Conservation (phyloP, 2,113 vertebrate species). For the Pagrus major region DNA sequence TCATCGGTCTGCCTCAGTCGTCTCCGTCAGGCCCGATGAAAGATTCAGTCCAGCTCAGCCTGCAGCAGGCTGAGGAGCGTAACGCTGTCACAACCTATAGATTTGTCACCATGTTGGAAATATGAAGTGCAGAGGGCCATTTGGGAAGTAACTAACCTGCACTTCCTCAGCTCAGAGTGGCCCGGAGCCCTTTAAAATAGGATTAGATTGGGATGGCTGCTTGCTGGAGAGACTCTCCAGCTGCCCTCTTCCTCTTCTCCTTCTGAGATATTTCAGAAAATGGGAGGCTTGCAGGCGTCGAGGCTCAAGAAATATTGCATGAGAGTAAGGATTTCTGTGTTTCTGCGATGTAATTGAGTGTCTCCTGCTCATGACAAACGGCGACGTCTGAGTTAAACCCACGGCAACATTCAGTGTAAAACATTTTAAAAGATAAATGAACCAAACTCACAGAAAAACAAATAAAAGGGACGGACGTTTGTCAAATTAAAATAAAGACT, state of each 20-base stretch:
- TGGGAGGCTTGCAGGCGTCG: not conserved
- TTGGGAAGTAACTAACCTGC: slow-evolving; percentile 45
- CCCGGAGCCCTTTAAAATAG: slow-evolving; percentile 17
- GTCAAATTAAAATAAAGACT: not conserved
- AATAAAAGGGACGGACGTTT: not conserved
- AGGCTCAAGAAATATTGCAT: not conserved
- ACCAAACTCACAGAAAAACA: not conserved
- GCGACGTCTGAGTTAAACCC: not conserved
- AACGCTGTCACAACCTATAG: slow-evolving; percentile 58
- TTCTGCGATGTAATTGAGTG: no score
- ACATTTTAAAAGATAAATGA: not conserved
- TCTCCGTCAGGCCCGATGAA: slow-evolving; percentile 41
- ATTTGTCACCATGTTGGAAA: slow-evolving; percentile 59
- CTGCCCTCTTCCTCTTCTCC: not conserved
- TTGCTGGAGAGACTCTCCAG: not conserved
- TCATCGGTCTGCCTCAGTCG: slow-evolving; percentile 18
- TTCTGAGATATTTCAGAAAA: not conserved
- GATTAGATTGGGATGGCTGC: slow-evolving; percentile 20
- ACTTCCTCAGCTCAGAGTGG: slow-evolving; percentile 30
- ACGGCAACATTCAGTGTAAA: not conserved
- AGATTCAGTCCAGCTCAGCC: slow-evolving; percentile 55
- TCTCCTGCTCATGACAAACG: not conserved
- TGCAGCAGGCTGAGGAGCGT: slow-evolving; percentile 36
- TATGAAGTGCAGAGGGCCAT: slow-evolving; percentile 48
- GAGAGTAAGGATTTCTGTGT: not conserved